A percentile compares a stretch with the other conserved stretches of the same genome.
These are phyloP conservation scores for Podarcis lilfordi DNA, from an alignment of 2,797 vertebrate species.

Conservation along the genomic window DNA sequence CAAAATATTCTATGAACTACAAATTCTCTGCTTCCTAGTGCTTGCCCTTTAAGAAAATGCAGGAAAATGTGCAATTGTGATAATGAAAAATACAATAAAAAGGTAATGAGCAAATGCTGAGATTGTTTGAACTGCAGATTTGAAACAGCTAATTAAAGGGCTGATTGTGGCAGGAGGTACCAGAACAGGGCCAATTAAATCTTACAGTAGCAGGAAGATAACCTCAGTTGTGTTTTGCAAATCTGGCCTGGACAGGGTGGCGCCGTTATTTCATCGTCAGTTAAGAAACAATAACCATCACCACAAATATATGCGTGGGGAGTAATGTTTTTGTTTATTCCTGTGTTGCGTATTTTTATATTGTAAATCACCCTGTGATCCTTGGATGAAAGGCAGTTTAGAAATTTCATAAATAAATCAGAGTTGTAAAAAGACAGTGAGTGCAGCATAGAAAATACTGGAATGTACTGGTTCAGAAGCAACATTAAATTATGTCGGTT, in stretches of 20 bases:
- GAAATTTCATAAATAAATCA: no score
- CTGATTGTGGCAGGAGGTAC: background rate
- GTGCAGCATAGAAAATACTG: background rate
- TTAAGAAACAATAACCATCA: no score
- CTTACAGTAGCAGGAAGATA: background rate
- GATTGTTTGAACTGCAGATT: background rate
- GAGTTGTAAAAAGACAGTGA: background rate
- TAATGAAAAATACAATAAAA: conserved; percentile 13
- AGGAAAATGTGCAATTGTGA: background rate
- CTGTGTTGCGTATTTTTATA: no score
- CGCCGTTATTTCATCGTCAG: background rate
- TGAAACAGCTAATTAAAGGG: conserved; percentile 4
- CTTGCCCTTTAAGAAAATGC: background rate
- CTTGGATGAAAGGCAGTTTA: no score
- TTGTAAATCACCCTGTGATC: no score
- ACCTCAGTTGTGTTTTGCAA: background rate
- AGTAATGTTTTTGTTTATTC: no score
- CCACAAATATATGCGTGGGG: no score
- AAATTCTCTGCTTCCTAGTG: background rate
- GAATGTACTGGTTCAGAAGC: background rate
- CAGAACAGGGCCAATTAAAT: conserved; percentile 13
- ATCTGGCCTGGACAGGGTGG: background rate
- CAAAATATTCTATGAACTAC: background rate
- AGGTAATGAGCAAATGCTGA: background rate
- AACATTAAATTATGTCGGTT: background rate